Conservation (phyloP, 1,140 invertebrate species). For the Trachymyrmex cornetzi region DNA sequence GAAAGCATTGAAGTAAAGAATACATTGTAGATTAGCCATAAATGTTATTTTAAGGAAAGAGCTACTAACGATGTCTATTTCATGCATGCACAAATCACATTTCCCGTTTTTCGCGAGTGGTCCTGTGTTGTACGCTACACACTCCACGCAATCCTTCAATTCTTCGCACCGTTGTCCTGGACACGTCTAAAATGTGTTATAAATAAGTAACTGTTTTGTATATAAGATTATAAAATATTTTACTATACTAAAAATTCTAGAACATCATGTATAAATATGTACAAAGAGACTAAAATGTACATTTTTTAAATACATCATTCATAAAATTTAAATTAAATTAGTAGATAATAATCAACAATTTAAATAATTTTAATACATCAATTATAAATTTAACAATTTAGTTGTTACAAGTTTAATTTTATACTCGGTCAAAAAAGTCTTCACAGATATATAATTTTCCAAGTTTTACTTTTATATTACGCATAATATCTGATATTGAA, state of each 20-base stretch:
- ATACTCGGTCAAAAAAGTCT: background rate
- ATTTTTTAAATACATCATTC: background rate
- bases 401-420: background rate
- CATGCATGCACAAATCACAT: constrained; percentile 74
- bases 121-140: constrained; percentile 90
- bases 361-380: no score
- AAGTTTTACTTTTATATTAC: background rate
- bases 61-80: constrained; percentile 74
- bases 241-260: background rate
- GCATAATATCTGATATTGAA: background rate
- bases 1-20: no score
- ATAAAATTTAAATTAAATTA: background rate
- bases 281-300: background rate
- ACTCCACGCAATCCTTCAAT: constrained; percentile 92
- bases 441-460: background rate
- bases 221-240: constrained; percentile 4
- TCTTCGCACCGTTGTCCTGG: constrained; percentile 90
- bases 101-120: constrained; percentile 87
- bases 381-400: no score
- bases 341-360: constrained; percentile 1
- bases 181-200: constrained; percentile 88
- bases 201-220: background rate
- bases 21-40: no score
- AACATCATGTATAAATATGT: background rate
- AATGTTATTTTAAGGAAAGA: background rate